Base-by-base conservation (phyloP, 2,888 invertebrate genomes). In the Orthosia gracilis region DNA sequence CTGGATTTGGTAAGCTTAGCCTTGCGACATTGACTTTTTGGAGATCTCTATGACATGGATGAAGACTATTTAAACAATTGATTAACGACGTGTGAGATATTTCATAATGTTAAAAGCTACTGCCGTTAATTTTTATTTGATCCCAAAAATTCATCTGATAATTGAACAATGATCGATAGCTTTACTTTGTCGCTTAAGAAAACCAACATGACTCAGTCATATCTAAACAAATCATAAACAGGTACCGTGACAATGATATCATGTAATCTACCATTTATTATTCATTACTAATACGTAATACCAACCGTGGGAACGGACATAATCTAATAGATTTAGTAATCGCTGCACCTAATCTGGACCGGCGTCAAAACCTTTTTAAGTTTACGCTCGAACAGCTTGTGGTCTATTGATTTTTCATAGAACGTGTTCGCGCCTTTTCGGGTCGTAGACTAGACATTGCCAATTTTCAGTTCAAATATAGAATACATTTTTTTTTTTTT, bases 351-450 rank as follows among this genome's bases (percentile, higher is more conserved):
- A 68, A 67, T 52, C 67, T 62, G 63, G 67, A 68, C 58, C 61
- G 40, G 49, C 70, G 64, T 76, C 49, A 65, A 76, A 73, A 76
- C 72, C 71, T 85, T 83, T 85, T 82, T 76, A 52, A 52, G 63
- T 70, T 82, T 73, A 61, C 82, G 71, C 54, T 55, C 50, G n/a
- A 45, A 62, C 49, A 74, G 26, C n/a, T 62, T 66, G 21, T 64
- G 66, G 69, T 82, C 77, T 85, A 73, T 82, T 71, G 62, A 84
- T 84, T 86, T 86, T 73, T 73, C 13, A 71, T 57, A 40, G 49
- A 76, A 77, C 63, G 54, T 59, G 69, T 63, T 71, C 80, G 69
- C 71, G 68, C 80, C 80, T 76, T 83, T 80, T 73, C 45, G 71
- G 31, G 67, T 31, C n/a, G 2, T 18, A 18, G 26, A 21, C 15